Evolutionary conservation across 2,113 vertebrate species (phyloP).

Genomic region (Tapirus terrestris): DNA sequence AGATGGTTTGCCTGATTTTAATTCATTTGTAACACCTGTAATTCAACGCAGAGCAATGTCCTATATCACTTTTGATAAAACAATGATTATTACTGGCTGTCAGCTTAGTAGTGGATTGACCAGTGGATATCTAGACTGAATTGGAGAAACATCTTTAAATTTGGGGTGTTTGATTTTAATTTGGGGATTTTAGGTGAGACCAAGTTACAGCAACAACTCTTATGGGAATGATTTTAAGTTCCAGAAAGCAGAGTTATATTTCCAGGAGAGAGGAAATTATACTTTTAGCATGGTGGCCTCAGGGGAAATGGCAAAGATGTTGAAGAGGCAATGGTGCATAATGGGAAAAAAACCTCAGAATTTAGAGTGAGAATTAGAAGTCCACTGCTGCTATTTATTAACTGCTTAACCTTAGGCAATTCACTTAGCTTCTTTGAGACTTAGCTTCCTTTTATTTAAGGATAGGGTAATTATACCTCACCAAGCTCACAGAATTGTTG

Average conservation of each 20-base stretch:
- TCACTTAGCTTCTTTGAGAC: constrained; percentile 37
- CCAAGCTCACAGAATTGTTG: constrained; percentile 2
- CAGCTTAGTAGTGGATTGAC: background rate
- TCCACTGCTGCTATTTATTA: constrained; percentile 24
- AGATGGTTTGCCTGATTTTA: constrained; percentile 55
- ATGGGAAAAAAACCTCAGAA: background rate
- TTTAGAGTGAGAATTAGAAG: constrained; percentile 55
- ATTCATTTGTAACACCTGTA: constrained; percentile 51
- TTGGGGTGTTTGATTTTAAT: constrained; percentile 30
- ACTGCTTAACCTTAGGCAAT: constrained; percentile 59
- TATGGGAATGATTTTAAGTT: constrained; percentile 15
- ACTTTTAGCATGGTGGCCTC: constrained; percentile 40
- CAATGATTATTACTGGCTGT: background rate
- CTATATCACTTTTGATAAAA: constrained; percentile 36
- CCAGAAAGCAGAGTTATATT: constrained; percentile 39
- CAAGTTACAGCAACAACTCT: constrained; percentile 22
- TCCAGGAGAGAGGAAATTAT: constrained; percentile 53
- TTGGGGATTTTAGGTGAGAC: background rate
- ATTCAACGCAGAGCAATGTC: constrained; percentile 19
- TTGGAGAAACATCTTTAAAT: constrained; percentile 40
- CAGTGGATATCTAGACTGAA: background rate
- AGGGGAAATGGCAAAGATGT: constrained; percentile 43
- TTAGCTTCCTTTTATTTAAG: constrained; percentile 60
- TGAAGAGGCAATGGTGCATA: constrained; percentile 49
- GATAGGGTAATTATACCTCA: background rate